Evolutionary conservation across 2,888 invertebrate species (phyloP).

Genomic region (Lissocephala sabroskyi): DNA sequence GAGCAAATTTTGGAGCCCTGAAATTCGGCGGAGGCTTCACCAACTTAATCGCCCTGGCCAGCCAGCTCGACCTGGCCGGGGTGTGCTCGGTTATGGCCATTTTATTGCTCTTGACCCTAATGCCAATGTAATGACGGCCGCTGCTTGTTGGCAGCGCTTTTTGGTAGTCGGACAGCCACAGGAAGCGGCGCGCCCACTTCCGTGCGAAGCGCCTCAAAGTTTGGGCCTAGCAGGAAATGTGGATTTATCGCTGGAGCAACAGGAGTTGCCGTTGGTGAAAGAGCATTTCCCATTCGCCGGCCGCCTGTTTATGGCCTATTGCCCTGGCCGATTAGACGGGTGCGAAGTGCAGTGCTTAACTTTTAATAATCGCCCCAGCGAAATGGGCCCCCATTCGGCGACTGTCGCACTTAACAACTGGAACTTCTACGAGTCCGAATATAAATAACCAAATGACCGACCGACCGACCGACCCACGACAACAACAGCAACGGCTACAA

Average conservation of each 20-base stretch:
- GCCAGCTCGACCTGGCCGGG: too few species aligned
- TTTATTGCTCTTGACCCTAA: background rate
- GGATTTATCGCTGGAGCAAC: conserved; percentile 45
- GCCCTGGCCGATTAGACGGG: too few species aligned
- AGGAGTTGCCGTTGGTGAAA: too few species aligned
- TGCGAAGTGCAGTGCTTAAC: too few species aligned
- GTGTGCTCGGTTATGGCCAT: background rate
- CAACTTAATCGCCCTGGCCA: too few species aligned
- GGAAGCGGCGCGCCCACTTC: conserved; percentile 50
- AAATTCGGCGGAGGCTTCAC: too few species aligned
- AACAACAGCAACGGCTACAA: conserved; percentile 18
- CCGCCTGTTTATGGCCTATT: too few species aligned
- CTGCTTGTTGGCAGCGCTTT: conserved; percentile 14
- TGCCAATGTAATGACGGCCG: background rate
- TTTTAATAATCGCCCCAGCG: too few species aligned
- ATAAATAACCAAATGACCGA: conserved; percentile 55
- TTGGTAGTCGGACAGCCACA: conserved; percentile 17
- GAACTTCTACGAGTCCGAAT: conserved; percentile 53
- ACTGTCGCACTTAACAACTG: conserved; percentile 43
- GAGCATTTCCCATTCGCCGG: too few species aligned
- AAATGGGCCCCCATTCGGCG: too few species aligned
- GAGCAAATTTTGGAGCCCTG: too few species aligned
- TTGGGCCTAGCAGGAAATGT: conserved; percentile 50
- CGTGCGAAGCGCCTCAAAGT: conserved; percentile 19
- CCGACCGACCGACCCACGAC: too few species aligned